A percentile compares a stretch with the other conserved stretches of the same genome.
Conservation (phyloP, 2,113 vertebrate species). For the Microtus ochrogaster region DNA sequence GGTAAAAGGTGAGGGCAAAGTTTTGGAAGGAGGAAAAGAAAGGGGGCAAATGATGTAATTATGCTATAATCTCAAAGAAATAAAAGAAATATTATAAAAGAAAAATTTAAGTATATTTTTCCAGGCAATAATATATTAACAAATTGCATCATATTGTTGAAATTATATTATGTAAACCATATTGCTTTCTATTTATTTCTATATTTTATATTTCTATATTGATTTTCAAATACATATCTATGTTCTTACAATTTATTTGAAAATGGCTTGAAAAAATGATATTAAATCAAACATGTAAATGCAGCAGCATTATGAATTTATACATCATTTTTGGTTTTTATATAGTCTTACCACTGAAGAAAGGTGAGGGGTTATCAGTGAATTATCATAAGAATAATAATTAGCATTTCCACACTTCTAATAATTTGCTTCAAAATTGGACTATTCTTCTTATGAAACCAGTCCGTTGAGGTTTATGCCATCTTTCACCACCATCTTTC, state of each 20-base stretch:
- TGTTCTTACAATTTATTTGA: not conserved
- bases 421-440: not conserved
- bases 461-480: not conserved
- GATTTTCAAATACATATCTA: not conserved
- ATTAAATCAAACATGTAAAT: not conserved
- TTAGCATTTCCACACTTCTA: not conserved
- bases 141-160: not conserved
- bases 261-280: not conserved
- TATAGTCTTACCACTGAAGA: not conserved
- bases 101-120: not conserved
- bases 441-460: not conserved
- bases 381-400: conserved; percentile 7
- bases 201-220: not conserved
- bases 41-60: not conserved
- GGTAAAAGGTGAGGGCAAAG: not conserved
- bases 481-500: not conserved
- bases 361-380: not conserved
- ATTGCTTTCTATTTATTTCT: not conserved
- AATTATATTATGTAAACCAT: not conserved
- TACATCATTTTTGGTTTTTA: not conserved
- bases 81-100: not conserved
- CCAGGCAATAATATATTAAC: not conserved
- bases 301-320: not conserved
- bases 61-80: not conserved
- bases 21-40: not conserved